Evolutionary conservation across 2,797 vertebrate species (phyloP).

Genomic region (Urophycis tenuis): DNA sequence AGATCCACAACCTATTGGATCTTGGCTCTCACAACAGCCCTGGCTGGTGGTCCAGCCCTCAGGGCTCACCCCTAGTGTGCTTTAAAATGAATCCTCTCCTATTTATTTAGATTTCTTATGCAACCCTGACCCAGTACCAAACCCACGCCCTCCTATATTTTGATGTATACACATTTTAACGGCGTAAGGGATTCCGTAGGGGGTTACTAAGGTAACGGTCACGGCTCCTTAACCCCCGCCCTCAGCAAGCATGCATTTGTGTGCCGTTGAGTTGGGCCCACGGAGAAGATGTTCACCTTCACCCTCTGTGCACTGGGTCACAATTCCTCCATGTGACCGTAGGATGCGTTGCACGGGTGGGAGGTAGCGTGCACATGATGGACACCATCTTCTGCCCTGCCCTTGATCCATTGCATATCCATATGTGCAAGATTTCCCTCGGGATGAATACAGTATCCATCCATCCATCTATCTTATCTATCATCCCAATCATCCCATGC

Average conservation of each 20-base stretch:
- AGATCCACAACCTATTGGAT: neutral
- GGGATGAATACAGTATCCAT: too few relatives aligned
- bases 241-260: conserved; percentile 29
- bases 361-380: conserved; percentile 26
- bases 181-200: conserved; percentile 29
- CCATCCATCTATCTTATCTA: too few relatives aligned
- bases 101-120: conserved; percentile 65
- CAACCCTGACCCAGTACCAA: conserved; percentile 50
- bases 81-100: conserved; percentile 60
- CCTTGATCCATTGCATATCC: conserved; percentile 45
- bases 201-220: conserved; percentile 43
- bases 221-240: conserved; percentile 27
- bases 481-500: conserved; percentile 31
- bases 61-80: conserved; percentile 43
- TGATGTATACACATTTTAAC: too few relatives aligned
- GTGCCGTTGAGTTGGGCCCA: conserved; percentile 34
- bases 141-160: conserved; percentile 50
- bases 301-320: conserved; percentile 13
- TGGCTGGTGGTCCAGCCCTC: conserved; percentile 24
- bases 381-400: conserved; percentile 39
- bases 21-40: too few relatives aligned
- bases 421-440: too few relatives aligned
- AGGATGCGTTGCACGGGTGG: conserved; percentile 38
- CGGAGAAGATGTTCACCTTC: conserved; percentile 36
- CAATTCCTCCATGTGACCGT: conserved; percentile 46